Conservation (phyloP, 2,797 vertebrate species). For the Ctenopoma multispine region DNA sequence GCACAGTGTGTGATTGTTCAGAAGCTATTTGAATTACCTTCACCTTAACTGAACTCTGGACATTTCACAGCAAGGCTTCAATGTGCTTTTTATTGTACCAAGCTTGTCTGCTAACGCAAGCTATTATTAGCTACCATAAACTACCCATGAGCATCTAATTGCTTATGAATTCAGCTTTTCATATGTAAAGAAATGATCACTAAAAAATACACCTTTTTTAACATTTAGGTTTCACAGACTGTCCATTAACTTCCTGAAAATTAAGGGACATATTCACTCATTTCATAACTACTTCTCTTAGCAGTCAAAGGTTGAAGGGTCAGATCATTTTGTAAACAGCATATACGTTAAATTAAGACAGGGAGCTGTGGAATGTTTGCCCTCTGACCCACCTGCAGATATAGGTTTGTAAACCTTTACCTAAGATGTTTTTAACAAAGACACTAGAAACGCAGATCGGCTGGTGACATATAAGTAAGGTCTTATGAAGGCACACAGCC, state of each 20-base stretch:
- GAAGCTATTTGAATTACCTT: background rate
- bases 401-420: slow-evolving; percentile 16
- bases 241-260: background rate
- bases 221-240: too few relatives aligned
- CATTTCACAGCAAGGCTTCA: too few relatives aligned
- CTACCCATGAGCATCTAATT: background rate
- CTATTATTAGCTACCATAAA: background rate
- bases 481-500: background rate
- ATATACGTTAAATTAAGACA: background rate
- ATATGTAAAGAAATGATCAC: background rate
- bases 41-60: background rate
- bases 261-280: background rate
- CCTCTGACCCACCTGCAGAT: slow-evolving; percentile 1
- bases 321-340: background rate
- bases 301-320: background rate
- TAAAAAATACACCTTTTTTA: too few relatives aligned
- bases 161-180: background rate
- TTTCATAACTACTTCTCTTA: background rate
- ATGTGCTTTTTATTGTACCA: too few relatives aligned
- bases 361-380: slow-evolving; percentile 2
- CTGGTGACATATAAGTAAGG: background rate
- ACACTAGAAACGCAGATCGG: background rate
- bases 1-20: background rate
- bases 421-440: slow-evolving; percentile 9
- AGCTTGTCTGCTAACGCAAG: background rate